These are phyloP conservation scores for Aromia moschata DNA, from an alignment of 2,888 invertebrate species.

Conservation along the genomic window DNA sequence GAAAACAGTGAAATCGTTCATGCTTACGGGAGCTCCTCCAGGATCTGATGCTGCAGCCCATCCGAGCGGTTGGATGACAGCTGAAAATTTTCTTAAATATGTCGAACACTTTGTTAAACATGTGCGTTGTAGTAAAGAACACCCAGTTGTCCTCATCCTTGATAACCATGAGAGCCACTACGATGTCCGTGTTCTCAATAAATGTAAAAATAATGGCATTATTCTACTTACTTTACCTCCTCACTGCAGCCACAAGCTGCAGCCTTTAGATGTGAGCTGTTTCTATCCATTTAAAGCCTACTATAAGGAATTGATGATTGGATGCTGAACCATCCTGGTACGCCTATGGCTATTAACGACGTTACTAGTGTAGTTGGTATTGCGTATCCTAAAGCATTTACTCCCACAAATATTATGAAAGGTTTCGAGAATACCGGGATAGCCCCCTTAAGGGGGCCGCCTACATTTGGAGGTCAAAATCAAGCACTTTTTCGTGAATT, in stretches of 20 bases:
- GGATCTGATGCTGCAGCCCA: slow-evolving; percentile 12
- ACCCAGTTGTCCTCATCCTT: slow-evolving; percentile 16
- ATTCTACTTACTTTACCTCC: slow-evolving; percentile 51
- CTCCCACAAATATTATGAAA: slow-evolving; percentile 15
- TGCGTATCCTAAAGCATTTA: too few relatives aligned
- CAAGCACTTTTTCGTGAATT: too few relatives aligned
- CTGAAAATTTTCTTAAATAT: slow-evolving; percentile 39
- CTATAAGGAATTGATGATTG: slow-evolving; percentile 15
- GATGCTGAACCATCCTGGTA: slow-evolving; percentile 23
- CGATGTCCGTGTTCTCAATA: slow-evolving; percentile 28
- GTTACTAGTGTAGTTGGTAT: not conserved
- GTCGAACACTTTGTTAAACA: slow-evolving; percentile 49
- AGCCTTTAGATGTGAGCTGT: slow-evolving; percentile 49
- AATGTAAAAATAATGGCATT: slow-evolving; percentile 32
- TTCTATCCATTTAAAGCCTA: slow-evolving; percentile 30
- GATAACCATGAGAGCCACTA: slow-evolving; percentile 34
- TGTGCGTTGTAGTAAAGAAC: slow-evolving; percentile 25
- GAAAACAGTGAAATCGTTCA: slow-evolving; percentile 14
- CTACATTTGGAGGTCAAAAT: too few relatives aligned
- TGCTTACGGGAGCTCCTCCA: slow-evolving; percentile 24
- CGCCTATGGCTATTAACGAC: slow-evolving; percentile 1
- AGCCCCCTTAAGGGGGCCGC: too few relatives aligned
- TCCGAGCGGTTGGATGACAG: slow-evolving; percentile 27
- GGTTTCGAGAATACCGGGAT: too few relatives aligned
- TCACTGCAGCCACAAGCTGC: too few relatives aligned